Conservation (phyloP, 2,888 invertebrate genomes). For the Isotomurus palustris region DNA sequence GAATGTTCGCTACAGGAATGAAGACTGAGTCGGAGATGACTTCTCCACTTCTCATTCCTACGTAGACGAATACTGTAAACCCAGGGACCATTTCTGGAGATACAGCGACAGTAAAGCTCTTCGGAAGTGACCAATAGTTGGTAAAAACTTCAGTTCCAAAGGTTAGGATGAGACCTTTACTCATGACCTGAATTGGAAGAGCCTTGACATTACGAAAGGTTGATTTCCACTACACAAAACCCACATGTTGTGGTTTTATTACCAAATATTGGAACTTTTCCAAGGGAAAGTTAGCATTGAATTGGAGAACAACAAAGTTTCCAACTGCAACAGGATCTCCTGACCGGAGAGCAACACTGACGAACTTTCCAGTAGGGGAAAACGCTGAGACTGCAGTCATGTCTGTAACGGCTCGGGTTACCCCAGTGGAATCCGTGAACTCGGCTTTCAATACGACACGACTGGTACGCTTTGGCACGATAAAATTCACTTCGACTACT, state of each 20-base stretch:
- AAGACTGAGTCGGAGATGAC: constrained; percentile 55
- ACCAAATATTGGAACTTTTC: constrained; percentile 55
- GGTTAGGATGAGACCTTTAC: constrained; percentile 54
- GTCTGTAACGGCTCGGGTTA: constrained; percentile 28
- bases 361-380: constrained; percentile 51
- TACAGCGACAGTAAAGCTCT: constrained; percentile 55
- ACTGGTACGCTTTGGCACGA: constrained; percentile 43
- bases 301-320: constrained; percentile 56
- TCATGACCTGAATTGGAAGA: constrained; percentile 50
- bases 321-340: constrained; percentile 50
- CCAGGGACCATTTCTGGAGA: constrained; percentile 58
- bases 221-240: background rate
- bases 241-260: constrained; percentile 36
- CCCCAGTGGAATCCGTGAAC: constrained; percentile 40
- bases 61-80: constrained; percentile 55
- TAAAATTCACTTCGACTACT: constrained; percentile 46
- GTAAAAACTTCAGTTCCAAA: constrained; percentile 47
- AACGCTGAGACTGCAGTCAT: constrained; percentile 48
- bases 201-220: background rate
- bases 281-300: constrained; percentile 53
- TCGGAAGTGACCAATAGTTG: constrained; percentile 46
- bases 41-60: constrained; percentile 52
- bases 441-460: constrained; percentile 44
- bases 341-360: constrained; percentile 54
- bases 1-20: constrained; percentile 56